Evolutionary conservation across 2,888 invertebrate species (phyloP).

Genomic region (Harpalus rubripes): DNA sequence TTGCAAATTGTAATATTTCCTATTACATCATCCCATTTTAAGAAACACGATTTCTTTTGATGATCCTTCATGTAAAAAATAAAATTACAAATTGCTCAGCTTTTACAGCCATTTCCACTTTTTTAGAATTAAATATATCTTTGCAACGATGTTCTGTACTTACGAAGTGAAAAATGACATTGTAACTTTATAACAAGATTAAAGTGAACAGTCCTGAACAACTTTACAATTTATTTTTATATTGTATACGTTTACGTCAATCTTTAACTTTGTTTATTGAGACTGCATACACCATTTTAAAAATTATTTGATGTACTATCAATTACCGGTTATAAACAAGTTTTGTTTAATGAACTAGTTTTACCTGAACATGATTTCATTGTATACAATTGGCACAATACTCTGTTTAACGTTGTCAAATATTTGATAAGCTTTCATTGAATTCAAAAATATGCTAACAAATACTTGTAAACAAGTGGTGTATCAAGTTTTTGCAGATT

Average conservation of each 20-base stretch:
- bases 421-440: not conserved
- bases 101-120: constrained; percentile 1
- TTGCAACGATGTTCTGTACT: not conserved
- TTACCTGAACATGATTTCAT: not conserved
- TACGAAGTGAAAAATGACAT: constrained; percentile 12
- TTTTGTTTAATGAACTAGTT: not conserved
- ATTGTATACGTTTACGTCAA: constrained; percentile 28
- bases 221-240: constrained; percentile 24
- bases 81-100: not conserved
- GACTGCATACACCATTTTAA: not conserved
- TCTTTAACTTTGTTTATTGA: not conserved
- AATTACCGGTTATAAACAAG: not conserved
- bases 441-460: not conserved
- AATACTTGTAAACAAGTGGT: no score
- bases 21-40: no score
- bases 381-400: not conserved
- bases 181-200: constrained; percentile 46
- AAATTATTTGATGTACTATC: constrained; percentile 10
- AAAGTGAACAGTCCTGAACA: constrained; percentile 24
- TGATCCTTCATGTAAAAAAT: not conserved
- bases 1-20: no score
- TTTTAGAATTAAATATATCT: constrained; percentile 19
- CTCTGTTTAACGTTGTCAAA: constrained; percentile 8
- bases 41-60: no score
- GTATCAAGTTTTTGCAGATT: not conserved